These are phyloP conservation scores for Neoitamus cyanurus DNA, from an alignment of 2,888 invertebrate genomes.

Conservation along the genomic window DNA sequence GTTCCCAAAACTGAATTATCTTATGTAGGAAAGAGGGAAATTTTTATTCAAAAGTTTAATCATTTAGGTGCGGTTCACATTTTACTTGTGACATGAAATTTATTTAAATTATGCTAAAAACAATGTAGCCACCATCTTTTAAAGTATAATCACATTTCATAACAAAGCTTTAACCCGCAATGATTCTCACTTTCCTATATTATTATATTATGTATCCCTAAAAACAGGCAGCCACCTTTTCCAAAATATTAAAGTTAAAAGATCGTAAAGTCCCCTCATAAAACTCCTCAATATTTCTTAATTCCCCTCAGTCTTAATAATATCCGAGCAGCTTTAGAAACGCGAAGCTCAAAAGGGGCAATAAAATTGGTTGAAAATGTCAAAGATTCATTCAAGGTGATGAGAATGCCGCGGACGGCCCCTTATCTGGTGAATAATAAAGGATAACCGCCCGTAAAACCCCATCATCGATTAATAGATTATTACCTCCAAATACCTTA, in stretches of 20 bases:
- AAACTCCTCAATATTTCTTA: constrained; percentile 39
- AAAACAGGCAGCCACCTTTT: not conserved
- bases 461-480: constrained; percentile 40
- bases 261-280: constrained; percentile 24
- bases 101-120: too few relatives aligned
- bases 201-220: not conserved
- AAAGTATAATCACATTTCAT: not conserved
- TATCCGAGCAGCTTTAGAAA: not conserved
- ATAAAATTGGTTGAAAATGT: constrained; percentile 28
- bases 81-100: too few relatives aligned
- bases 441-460: constrained; percentile 36
- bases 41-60: too few relatives aligned
- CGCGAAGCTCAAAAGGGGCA: not conserved
- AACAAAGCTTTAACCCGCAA: not conserved
- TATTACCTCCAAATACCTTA: constrained; percentile 41
- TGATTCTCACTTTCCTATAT: not conserved
- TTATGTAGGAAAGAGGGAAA: too few relatives aligned
- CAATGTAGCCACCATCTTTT: too few relatives aligned
- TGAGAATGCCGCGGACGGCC: constrained; percentile 13
- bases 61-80: too few relatives aligned
- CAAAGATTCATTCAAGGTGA: constrained; percentile 22
- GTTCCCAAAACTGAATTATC: too few relatives aligned
- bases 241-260: constrained; percentile 11
- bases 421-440: constrained; percentile 24
- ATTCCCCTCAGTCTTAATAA: constrained; percentile 35